Percentiles rank a stretch among this genome's conserved stretches.
phyloP scores from a whole-genome alignment of 2,797 vertebrate genomes.

The Decapterus maruadsi region DNA sequence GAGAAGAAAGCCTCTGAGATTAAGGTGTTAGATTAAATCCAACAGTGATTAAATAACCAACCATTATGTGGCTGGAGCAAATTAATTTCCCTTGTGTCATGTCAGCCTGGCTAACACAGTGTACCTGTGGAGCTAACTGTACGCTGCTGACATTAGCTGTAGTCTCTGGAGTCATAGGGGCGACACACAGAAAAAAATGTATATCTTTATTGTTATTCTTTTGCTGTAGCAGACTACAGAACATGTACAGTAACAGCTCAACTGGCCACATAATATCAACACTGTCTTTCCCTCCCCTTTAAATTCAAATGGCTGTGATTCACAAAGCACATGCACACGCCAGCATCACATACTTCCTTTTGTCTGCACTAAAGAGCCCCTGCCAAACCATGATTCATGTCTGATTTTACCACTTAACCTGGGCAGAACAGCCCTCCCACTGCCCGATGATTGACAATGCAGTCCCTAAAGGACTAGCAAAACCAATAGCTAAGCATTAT shows the following conservation, averaged over 20 bases:
- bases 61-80: conserved; percentile 76
- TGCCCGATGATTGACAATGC: not conserved
- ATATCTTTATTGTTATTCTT: too few species aligned
- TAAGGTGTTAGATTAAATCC: conserved; percentile 76
- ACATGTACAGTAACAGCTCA: too few species aligned
- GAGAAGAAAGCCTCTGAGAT: conserved; percentile 62
- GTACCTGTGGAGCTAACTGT: conserved; percentile 51
- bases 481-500: not conserved
- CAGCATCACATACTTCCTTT: not conserved
- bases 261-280: not conserved
- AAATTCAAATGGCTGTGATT: not conserved
- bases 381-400: not conserved
- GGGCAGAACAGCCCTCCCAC: not conserved
- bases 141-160: conserved; percentile 53
- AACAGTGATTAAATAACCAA: conserved; percentile 77
- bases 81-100: conserved; percentile 78
- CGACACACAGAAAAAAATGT: too few species aligned
- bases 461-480: not conserved
- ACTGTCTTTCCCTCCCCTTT: too few species aligned
- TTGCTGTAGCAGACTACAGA: too few species aligned
- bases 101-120: conserved; percentile 61
- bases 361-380: not conserved
- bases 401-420: too few species aligned
- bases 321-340: not conserved
- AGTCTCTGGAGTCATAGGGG: conserved; percentile 10